A percentile compares a stretch with the other conserved stretches of the same genome.
phyloP scores from a whole-genome alignment of 2,888 invertebrate species.

The Epistrophe eligans region DNA sequence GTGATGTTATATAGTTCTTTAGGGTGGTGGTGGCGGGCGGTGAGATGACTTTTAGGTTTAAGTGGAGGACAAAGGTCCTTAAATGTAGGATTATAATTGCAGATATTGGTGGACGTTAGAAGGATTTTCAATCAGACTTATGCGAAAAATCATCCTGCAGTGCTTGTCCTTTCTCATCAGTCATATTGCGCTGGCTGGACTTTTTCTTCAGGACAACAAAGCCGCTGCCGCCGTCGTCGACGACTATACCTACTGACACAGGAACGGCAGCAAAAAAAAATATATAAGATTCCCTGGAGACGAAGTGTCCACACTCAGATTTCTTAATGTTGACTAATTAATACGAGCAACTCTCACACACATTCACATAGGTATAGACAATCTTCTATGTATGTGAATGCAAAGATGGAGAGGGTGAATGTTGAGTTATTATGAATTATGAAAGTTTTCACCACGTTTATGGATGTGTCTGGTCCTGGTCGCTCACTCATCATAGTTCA shows the following conservation, averaged over 20 bases:
- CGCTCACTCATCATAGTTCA: conserved; percentile 73
- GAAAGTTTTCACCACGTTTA: conserved; percentile 75
- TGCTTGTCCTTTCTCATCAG: conserved; percentile 52
- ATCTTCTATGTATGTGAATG: background rate
- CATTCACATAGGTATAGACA: background rate
- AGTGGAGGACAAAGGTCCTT: conserved; percentile 6
- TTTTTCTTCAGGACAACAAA: conserved; percentile 8
- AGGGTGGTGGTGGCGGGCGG: background rate
- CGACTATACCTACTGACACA: background rate
- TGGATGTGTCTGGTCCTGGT: conserved; percentile 71
- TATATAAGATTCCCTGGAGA: conserved; percentile 66
- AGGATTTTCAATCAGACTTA: conserved; percentile 65
- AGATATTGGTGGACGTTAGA: conserved; percentile 62
- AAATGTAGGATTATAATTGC: conserved; percentile 72
- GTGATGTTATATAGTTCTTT: too few relatives aligned
- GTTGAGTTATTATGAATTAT: conserved; percentile 75
- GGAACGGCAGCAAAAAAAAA: conserved; percentile 12
- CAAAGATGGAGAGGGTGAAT: background rate
- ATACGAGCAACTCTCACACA: conserved; percentile 59
- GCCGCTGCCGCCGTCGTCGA: background rate
- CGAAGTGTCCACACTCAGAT: conserved; percentile 74
- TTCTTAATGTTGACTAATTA: conserved; percentile 76
- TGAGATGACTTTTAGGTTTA: background rate
- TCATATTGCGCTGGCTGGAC: conserved; percentile 46
- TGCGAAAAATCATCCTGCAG: conserved; percentile 21